phyloP scores from a whole-genome alignment of 2,888 invertebrate species.

The Blastobasis adustella region DNA sequence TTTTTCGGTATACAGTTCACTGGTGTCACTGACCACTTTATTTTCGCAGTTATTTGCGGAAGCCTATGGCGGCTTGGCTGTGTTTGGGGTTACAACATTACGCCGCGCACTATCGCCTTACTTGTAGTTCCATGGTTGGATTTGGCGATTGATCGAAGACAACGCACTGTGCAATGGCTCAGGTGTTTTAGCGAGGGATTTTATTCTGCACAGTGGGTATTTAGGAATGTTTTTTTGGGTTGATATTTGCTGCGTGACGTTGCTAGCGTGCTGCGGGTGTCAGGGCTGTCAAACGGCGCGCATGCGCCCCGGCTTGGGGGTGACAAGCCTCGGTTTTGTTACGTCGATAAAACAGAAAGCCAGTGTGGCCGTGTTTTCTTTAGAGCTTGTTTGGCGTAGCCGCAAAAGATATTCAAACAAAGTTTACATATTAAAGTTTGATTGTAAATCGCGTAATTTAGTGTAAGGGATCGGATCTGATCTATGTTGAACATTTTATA shows the following conservation, averaged over 20 bases:
- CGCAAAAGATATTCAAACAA: background rate
- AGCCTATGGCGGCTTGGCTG: constrained; percentile 43
- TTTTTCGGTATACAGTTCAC: constrained; percentile 21
- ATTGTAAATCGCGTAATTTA: too few relatives aligned
- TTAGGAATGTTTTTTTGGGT: constrained; percentile 37
- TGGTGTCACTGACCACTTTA: constrained; percentile 27
- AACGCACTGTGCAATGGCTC: too few relatives aligned
- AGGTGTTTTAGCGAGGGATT: too few relatives aligned
- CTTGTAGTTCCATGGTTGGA: too few relatives aligned
- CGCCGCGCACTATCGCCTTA: constrained; percentile 8
- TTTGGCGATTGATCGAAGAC: too few relatives aligned
- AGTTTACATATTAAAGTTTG: too few relatives aligned
- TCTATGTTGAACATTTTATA: too few relatives aligned
- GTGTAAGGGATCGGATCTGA: too few relatives aligned
- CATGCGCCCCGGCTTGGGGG: constrained; percentile 45
- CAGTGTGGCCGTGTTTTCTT: background rate
- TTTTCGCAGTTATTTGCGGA: constrained; percentile 32
- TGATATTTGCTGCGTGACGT: constrained; percentile 47
- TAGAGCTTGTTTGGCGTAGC: background rate
- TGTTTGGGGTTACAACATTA: constrained; percentile 31
- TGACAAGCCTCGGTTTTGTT: constrained; percentile 31
- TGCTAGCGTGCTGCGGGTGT: constrained; percentile 51
- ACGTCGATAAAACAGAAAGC: constrained; percentile 54
- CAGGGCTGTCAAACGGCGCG: constrained; percentile 50
- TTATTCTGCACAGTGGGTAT: constrained; percentile 18